phyloP scores from a whole-genome alignment of 2,888 invertebrate species.

The Myopa tessellatipennis region DNA sequence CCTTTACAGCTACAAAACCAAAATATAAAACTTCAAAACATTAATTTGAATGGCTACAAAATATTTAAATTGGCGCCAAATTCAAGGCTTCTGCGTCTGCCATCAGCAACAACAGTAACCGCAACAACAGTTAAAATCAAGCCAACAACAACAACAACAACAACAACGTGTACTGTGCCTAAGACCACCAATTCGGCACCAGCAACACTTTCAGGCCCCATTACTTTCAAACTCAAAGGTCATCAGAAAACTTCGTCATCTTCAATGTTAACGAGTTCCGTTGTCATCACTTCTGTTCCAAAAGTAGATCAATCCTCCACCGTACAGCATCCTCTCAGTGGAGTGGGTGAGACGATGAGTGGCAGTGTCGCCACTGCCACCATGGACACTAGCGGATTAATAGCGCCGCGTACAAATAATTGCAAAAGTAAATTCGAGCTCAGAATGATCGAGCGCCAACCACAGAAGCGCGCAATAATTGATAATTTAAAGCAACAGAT shows the following conservation, averaged over 20 bases:
- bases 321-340: neutral
- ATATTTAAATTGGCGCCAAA: constrained; percentile 47
- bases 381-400: constrained; percentile 39
- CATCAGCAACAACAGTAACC: neutral
- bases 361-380: constrained; percentile 5
- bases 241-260: neutral
- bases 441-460: constrained; percentile 51
- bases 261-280: no score
- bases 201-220: neutral
- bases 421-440: constrained; percentile 46
- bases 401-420: constrained; percentile 46
- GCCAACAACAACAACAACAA: neutral
- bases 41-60: constrained; percentile 48
- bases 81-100: constrained; percentile 50
- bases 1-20: constrained; percentile 33
- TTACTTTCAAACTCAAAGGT: constrained; percentile 21
- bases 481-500: constrained; percentile 56
- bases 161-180: no score
- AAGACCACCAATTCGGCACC: no score
- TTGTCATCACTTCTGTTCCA: neutral
- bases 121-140: neutral
- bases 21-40: constrained; percentile 17
- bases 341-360: neutral
- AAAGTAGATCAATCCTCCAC: neutral
- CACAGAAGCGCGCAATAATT: constrained; percentile 57